Percentiles rank a stretch among this genome's conserved stretches.
Conservation (phyloP, 2,888 invertebrate genomes). For the Ichneumoninae sp. region DNA sequence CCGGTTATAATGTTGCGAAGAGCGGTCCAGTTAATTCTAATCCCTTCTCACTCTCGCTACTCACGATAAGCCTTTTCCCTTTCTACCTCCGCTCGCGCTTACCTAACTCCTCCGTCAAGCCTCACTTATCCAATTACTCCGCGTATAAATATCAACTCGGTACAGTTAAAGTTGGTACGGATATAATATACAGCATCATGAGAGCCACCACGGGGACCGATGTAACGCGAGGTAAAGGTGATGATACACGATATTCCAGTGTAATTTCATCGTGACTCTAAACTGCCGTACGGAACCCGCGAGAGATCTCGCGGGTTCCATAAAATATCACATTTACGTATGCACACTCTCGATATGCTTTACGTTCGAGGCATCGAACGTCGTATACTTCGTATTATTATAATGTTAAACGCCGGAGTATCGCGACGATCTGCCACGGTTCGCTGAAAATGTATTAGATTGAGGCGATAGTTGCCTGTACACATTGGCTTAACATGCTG, state of each 20-base stretch:
- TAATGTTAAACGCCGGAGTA: constrained; percentile 1
- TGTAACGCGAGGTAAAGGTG: constrained; percentile 6
- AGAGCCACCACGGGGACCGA: not conserved
- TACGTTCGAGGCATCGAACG: not conserved
- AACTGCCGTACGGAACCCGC: constrained; percentile 2
- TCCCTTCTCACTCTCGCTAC: not conserved
- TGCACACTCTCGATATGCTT: constrained; percentile 23
- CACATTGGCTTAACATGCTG: not conserved
- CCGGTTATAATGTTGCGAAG: not conserved
- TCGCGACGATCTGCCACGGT: constrained; percentile 20
- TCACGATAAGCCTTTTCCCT: not conserved
- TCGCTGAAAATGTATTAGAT: constrained; percentile 18
- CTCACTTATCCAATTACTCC: constrained; percentile 21
- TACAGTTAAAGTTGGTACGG: constrained; percentile 15
- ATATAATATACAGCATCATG: constrained; percentile 3
- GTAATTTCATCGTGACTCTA: constrained; percentile 16
- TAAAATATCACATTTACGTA: constrained; percentile 20
- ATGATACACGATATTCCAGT: constrained; percentile 20
- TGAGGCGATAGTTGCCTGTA: not conserved
- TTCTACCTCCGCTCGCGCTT: constrained; percentile 2
- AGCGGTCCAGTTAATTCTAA: constrained; percentile 22
- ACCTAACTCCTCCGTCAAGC: constrained; percentile 10
- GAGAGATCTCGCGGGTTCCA: not conserved
- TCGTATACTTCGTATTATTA: constrained; percentile 15
- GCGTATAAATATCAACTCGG: constrained; percentile 19